Base-by-base conservation (phyloP, 2,113 vertebrate genomes). In the Probosciger aterrimus region DNA sequence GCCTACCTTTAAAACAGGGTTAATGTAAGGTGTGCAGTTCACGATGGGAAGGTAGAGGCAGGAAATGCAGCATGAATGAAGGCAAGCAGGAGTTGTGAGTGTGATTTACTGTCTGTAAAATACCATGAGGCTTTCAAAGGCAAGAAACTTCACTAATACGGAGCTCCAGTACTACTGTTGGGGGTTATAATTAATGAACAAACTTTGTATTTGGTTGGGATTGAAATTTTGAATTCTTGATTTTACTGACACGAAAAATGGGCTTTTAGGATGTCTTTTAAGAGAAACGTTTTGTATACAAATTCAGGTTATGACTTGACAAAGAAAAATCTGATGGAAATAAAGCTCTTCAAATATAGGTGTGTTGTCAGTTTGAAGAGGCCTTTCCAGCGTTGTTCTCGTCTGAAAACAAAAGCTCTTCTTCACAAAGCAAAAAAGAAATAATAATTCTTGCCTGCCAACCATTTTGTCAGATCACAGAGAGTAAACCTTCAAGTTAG, bases 221-320 rank as follows among this genome's bases (percentile, higher is more conserved):
- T 33, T 67, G 43, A 79, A 71, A 30, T 37, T 37, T 39, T 68
- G 33, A 52, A 17, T 74, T 67, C 18, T 6, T 57, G 28, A 57
- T 62, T 64, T 50, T 46, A 10, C 41, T 77, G 62, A 39, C 31
- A 11, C 22, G 47, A n/a, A 81, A 43, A 73, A 31, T 30, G 52
- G 60, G 69, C 57, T 88, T 33, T 88, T 23, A 33, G 1, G 63
- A 6, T 41, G 37, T 44, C 39, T 86, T 53, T 52, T 35, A 52
- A 59, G 50, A 69, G 77, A 59, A 57, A 41, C 14, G 2, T 91
- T 85, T 90, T 91, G 44, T n/a, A 47, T 76, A 55, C 33, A 53
- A 90, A 82, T 80, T 89, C 88, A 92, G 50, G 81, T 92, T 82
- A 49, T 11, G 19, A 69, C 85, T 95, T 88, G 77, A 93, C 88